These are phyloP conservation scores for Oryzaephilus surinamensis DNA, from an alignment of 1,140 invertebrate genomes.

Conservation along the genomic window DNA sequence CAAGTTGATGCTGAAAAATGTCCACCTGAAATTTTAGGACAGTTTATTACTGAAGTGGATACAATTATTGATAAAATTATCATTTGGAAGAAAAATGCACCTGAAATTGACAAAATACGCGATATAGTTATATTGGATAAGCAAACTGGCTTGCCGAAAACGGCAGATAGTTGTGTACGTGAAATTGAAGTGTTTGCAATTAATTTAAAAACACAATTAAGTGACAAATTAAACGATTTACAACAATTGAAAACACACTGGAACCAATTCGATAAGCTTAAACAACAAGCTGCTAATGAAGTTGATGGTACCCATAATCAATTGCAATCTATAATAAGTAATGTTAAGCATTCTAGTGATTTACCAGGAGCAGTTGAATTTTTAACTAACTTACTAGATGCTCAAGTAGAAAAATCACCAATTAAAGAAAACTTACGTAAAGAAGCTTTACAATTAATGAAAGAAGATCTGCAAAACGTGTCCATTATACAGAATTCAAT, in stretches of 20 bases:
- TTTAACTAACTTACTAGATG: conserved; percentile 42
- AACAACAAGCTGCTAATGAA: conserved; percentile 51
- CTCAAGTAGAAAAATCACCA: conserved; percentile 40
- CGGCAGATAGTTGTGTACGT: conserved; percentile 54
- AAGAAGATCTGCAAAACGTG: conserved; percentile 68
- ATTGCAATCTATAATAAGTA: conserved; percentile 44
- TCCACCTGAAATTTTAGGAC: conserved; percentile 50
- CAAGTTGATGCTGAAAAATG: conserved; percentile 61
- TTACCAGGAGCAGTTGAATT: conserved; percentile 49
- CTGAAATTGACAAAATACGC: conserved; percentile 52
- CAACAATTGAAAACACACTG: conserved; percentile 57
- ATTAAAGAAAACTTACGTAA: conserved; percentile 51
- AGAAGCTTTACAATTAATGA: conserved; percentile 65
- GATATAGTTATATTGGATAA: conserved; percentile 52
- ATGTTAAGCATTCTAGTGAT: conserved; percentile 42
- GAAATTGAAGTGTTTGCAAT: conserved; percentile 59
- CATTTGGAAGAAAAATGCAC: conserved; percentile 57
- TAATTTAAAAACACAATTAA: conserved; percentile 51
- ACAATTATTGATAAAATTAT: conserved; percentile 51
- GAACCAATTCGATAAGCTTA: conserved; percentile 55
- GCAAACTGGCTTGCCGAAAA: conserved; percentile 52
- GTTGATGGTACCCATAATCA: conserved; percentile 44
- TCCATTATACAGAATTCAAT: conserved; percentile 67
- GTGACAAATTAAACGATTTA: conserved; percentile 51
- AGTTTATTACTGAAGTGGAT: conserved; percentile 56